Evolutionary conservation across 2,113 vertebrate genomes (phyloP), one percentile per base, ranked within the genome.

Genomic region (Numenius arquata): DNA sequence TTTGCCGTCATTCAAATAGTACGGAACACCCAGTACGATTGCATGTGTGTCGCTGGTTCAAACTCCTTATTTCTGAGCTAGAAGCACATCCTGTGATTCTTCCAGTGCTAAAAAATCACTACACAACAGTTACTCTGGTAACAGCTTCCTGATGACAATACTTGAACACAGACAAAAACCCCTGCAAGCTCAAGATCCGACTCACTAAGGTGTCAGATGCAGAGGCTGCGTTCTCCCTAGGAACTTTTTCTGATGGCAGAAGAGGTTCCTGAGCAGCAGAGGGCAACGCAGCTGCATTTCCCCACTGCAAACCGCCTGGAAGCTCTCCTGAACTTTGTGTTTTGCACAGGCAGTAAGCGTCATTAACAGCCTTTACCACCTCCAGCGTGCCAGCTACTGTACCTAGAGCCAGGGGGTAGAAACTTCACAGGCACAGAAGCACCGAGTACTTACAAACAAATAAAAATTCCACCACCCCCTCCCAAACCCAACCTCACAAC

Each of bases 221-320:
- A 43, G 47, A 27, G 10, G 56, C 0, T 29, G 34, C 1, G 5
- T 2, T 65, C 48, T 23, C 12, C 15, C 26, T 14, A 2, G 34
- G 43, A 61, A 55, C 19, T 9, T 61, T 19, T 48, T 43, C 38
- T 56, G n/a, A 10, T 1, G 4, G n/a, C 66, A 92, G 27, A 30
- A 47, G 56, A n/a, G 41, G 52, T 12, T 12, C 32, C 55, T 29
- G 38, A 22, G 45, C 34, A 0, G 66, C 79, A 87, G 70, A 81
- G 67, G 71, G 59, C 66, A 85, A 70, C 4, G 4, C 45, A 72
- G 53, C 63, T 58, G 50, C 66, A 55, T 9, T 26, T 63, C 85
- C 38, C 34, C n/a, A 16, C 53, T 26, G 53, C 71, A 59, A 26
- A 16, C 17, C 4, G 17, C 1, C 48, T 22, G 1, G 2, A 30